Percentiles rank a stretch among this genome's conserved stretches.
These are phyloP conservation scores for Altica lythri DNA, from an alignment of 2,888 invertebrate species.

Conservation along the genomic window DNA sequence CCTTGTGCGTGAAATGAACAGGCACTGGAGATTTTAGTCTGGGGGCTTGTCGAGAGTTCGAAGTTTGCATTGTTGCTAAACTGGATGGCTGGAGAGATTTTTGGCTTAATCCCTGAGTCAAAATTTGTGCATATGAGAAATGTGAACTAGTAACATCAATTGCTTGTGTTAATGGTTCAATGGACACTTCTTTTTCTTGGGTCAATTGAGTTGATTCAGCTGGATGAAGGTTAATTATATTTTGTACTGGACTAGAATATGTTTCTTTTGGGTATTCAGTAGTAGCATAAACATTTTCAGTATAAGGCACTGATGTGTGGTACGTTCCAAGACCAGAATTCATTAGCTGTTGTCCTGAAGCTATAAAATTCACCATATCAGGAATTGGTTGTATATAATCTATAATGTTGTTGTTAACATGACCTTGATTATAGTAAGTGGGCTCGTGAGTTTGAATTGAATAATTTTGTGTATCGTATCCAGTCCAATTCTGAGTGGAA, in stretches of 20 bases:
- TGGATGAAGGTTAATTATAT: background rate
- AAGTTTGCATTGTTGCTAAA: conserved; percentile 43
- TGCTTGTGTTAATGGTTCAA: conserved; percentile 30
- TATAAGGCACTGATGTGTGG: conserved; percentile 42
- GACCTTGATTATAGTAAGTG: conserved; percentile 36
- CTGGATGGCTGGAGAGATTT: conserved; percentile 64
- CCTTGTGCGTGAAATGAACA: conserved; percentile 47
- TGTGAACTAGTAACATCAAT: conserved; percentile 42
- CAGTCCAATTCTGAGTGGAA: conserved; percentile 41
- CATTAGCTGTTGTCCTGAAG: conserved; percentile 56
- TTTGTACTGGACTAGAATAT: background rate
- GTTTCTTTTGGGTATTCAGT: background rate
- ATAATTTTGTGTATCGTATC: conserved; percentile 44
- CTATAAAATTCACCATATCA: conserved; percentile 60
- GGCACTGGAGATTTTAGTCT: conserved; percentile 48
- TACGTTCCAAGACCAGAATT: conserved; percentile 60
- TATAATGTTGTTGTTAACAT: no score
- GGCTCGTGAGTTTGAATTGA: conserved; percentile 33
- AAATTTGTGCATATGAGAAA: conserved; percentile 73
- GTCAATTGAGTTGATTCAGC: background rate
- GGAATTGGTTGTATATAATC: conserved; percentile 59
- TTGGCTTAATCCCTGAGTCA: conserved; percentile 66
- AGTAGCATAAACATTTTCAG: background rate
- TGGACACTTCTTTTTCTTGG: conserved; percentile 20
- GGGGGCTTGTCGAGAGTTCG: conserved; percentile 46